Conservation (phyloP, 2,797 vertebrate genomes). For the Acanthis flammea region DNA sequence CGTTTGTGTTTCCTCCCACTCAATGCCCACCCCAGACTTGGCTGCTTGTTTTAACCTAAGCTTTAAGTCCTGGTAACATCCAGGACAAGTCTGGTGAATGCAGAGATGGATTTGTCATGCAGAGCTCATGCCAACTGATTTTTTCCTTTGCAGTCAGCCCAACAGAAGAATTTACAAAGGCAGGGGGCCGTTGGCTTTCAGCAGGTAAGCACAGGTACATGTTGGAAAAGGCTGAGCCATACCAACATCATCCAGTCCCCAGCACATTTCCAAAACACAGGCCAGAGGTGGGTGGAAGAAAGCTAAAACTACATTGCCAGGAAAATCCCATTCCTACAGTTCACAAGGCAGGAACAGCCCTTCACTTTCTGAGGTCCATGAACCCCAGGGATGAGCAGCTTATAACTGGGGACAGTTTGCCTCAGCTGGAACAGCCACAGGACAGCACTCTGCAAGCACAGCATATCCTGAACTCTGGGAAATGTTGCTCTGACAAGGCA, state of each 20-base stretch:
- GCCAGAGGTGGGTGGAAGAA: not conserved
- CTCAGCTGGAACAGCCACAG: not conserved
- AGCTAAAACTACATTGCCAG: not conserved
- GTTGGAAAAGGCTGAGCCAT: not conserved
- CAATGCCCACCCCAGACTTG: not conserved
- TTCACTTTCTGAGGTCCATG: not conserved
- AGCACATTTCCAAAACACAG: not conserved
- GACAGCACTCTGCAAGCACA: not conserved
- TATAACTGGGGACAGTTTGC: not conserved
- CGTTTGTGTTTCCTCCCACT: no score
- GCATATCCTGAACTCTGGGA: not conserved
- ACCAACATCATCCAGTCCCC: not conserved
- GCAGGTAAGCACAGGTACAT: not conserved
- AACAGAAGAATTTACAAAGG: not conserved
- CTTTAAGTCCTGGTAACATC: not conserved
- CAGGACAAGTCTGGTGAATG: not conserved
- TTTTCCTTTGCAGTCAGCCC: not conserved
- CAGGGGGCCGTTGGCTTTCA: not conserved
- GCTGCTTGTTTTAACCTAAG: not conserved
- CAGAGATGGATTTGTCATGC: not conserved
- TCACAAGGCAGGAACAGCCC: not conserved
- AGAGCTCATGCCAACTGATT: not conserved
- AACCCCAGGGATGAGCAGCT: not conserved
- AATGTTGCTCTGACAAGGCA: not conserved
- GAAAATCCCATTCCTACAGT: not conserved